A percentile compares a stretch with the other conserved stretches of the same genome.
Evolutionary conservation across 1,140 invertebrate genomes (phyloP).

Genomic region (Cotesia chilonis): DNA sequence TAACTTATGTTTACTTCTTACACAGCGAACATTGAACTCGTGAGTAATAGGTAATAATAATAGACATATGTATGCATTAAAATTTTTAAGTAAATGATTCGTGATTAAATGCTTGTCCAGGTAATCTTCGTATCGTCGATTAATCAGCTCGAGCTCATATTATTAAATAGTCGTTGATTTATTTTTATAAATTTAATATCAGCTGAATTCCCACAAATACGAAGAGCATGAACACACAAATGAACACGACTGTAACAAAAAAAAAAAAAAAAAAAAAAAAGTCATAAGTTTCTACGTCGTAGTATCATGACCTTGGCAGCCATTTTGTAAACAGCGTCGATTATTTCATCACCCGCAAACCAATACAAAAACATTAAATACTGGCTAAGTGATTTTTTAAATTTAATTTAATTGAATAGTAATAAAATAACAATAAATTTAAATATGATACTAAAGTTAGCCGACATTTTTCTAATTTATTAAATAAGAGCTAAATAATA

Average conservation of each 20-base stretch:
- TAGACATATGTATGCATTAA: background rate
- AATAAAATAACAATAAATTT: background rate
- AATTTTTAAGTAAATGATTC: background rate
- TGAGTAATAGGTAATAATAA: background rate
- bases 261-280: constrained; percentile 31
- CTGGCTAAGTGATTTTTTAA: background rate
- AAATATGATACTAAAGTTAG: no score
- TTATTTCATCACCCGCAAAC: no score
- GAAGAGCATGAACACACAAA: constrained; percentile 24
- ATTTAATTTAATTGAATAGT: background rate
- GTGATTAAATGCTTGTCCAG: constrained; percentile 35
- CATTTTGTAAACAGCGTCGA: constrained; percentile 28
- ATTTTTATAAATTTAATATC: background rate
- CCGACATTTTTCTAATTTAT: no score
- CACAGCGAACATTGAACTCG: constrained; percentile 17
- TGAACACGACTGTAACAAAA: constrained; percentile 42
- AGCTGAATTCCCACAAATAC: constrained; percentile 1
- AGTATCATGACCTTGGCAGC: constrained; percentile 29
- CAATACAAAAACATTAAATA: no score
- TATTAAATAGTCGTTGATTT: background rate
- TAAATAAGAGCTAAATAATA: no score
- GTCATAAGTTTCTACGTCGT: constrained; percentile 10
- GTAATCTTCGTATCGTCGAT: background rate
- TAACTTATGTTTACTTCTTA: constrained; percentile 16
- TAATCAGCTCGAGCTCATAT: background rate